Conservation (phyloP, 2,113 vertebrate species). For the Butastur rufipennis region DNA sequence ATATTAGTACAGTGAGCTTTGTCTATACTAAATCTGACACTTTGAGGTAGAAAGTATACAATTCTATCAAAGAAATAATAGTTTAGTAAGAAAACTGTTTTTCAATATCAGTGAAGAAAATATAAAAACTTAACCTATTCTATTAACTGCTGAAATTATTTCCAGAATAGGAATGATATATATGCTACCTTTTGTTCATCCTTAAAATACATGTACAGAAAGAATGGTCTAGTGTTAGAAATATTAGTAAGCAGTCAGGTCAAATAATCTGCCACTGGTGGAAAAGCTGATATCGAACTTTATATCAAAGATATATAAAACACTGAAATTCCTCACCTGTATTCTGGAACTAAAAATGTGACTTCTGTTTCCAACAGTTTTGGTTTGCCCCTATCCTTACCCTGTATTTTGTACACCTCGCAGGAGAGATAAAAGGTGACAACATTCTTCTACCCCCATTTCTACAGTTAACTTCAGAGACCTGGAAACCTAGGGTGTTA, state of each 20-base stretch:
- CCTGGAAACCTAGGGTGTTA: not conserved
- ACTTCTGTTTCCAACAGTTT: not conserved
- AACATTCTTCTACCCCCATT: not conserved
- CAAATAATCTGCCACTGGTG: not conserved
- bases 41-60: not conserved
- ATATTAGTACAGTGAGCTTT: not conserved
- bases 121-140: not conserved
- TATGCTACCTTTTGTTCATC: not conserved
- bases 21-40: not conserved
- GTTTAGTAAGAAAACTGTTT: not conserved
- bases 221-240: not conserved
- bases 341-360: not conserved
- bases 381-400: not conserved
- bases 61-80: not conserved
- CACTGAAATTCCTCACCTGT: not conserved
- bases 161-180: not conserved
- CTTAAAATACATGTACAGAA: not conserved
- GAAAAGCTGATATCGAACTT: not conserved
- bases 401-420: not conserved
- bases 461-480: not conserved
- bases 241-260: not conserved
- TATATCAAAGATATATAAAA: not conserved
- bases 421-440: not conserved
- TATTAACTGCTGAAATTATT: not conserved
- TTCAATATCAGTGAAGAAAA: constrained; percentile 6